Evolutionary conservation across 2,797 vertebrate species (phyloP), one percentile per base, ranked within the genome.

Genomic region (Cheracebus regulus): DNA sequence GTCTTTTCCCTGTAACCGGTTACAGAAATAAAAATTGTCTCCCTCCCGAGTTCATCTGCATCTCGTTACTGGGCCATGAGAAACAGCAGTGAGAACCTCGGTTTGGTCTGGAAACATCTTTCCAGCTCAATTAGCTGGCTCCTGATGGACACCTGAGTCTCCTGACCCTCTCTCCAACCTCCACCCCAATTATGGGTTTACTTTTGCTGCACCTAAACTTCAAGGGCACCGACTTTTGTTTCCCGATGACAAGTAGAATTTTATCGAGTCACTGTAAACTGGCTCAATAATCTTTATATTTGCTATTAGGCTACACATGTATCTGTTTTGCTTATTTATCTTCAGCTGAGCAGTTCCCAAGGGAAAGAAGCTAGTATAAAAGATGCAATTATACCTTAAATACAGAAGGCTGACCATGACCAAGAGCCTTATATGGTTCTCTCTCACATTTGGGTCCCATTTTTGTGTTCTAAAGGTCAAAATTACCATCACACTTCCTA

Each of bases 401-500:
- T 19, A 52, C 15, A 41, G 3, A 82, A 10, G 5, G 4, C n/a
- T 83, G 94, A 70, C 30, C 15, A 52, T 44, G 26, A 95, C 48
- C 57, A 46, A 85, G 22, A 93, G 75, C 82, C 64, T 86, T 87
- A 22, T 61, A 94, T 28, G 39, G 80, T 73, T 90, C 58, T 76
- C 96, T 80, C 90, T 90, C 17, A 72, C 41, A 22, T 86, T 83
- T 94, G 72, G 48, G 58, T 95, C 73, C 36, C 84, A 85, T 95
- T 78, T 92, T 75, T 80, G 44, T 64, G 39, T 78, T 90, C 86
- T 96, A 80, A 93, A 90, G 94, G 92, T 93, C 93, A 97, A 96
- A 90, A 89, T 86, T 85, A 95, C 86, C 96, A 90, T 55, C 75
- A 97, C 67, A 94, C 95, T 95, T 96, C 96, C 97, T 98, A 89